A percentile compares a stretch with the other conserved stretches of the same genome.
These are phyloP conservation scores for Metacarcinus magister DNA, from an alignment of 2,888 invertebrate species.

Conservation along the genomic window DNA sequence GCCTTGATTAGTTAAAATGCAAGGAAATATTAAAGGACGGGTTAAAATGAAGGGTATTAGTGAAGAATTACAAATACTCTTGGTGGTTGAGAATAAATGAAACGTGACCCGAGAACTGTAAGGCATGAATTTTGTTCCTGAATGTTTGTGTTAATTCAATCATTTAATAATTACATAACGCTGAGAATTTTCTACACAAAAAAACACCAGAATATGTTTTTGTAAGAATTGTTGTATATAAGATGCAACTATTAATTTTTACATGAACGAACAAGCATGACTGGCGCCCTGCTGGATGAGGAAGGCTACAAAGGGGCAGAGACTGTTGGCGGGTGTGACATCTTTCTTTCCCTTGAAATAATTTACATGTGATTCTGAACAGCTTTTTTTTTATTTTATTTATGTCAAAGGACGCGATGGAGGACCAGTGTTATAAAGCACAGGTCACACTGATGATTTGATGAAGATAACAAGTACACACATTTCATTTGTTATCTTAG, in stretches of 20 bases:
- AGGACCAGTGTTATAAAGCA: too few species aligned
- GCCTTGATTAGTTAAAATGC: background rate
- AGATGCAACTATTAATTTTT: background rate
- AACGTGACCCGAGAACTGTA: background rate
- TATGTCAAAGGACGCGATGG: too few species aligned
- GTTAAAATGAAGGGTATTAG: background rate
- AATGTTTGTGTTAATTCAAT: background rate
- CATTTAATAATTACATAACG: background rate
- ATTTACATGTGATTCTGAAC: too few species aligned
- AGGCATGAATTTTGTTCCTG: background rate
- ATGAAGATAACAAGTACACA: too few species aligned
- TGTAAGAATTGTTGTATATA: background rate
- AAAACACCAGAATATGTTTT: background rate
- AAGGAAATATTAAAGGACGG: background rate
- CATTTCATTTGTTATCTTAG: too few species aligned
- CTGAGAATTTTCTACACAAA: too few species aligned
- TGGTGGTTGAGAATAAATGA: background rate
- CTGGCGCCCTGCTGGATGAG: background rate
- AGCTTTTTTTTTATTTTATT: too few species aligned
- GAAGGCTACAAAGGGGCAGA: background rate
- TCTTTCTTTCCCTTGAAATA: too few species aligned
- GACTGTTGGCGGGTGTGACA: too few species aligned
- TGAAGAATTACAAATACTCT: background rate
- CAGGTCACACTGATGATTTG: too few species aligned
- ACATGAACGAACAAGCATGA: background rate